These are phyloP conservation scores for Proterorhinus semilunaris DNA, from an alignment of 2,113 vertebrate species.

Conservation along the genomic window DNA sequence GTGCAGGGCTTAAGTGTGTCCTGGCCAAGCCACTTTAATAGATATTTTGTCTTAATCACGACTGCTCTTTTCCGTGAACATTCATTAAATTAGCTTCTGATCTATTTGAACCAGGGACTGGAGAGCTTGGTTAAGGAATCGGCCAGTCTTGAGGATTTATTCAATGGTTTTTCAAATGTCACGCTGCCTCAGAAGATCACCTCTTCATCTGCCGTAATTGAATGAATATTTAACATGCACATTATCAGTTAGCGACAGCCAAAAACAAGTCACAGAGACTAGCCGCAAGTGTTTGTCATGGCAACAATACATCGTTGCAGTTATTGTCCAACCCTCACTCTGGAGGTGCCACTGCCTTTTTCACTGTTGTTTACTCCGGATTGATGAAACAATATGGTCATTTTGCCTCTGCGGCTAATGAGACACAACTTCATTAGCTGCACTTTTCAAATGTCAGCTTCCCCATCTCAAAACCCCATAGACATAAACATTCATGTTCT, in stretches of 20 bases:
- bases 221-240: slow-evolving; percentile 69
- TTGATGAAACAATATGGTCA: slow-evolving; percentile 54
- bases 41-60: slow-evolving; percentile 1
- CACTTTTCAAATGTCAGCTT: slow-evolving; percentile 60
- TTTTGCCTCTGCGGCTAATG: slow-evolving; percentile 40
- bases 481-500: slow-evolving; percentile 1
- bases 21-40: not conserved
- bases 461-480: slow-evolving; percentile 16
- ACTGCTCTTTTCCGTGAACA: slow-evolving; percentile 3
- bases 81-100: slow-evolving; percentile 37
- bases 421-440: slow-evolving; percentile 32
- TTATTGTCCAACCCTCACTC: slow-evolving; percentile 56
- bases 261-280: slow-evolving; percentile 51
- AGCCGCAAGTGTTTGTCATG: slow-evolving; percentile 43
- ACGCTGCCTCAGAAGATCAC: slow-evolving; percentile 45
- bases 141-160: slow-evolving; percentile 52
- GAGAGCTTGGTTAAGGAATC: slow-evolving; percentile 30
- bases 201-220: slow-evolving; percentile 64
- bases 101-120: slow-evolving; percentile 45
- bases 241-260: slow-evolving; percentile 64
- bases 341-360: slow-evolving; percentile 53
- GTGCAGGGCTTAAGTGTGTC: not conserved
- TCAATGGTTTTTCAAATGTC: slow-evolving; percentile 70
- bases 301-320: slow-evolving; percentile 56
- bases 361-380: slow-evolving; percentile 52